Base-by-base conservation (phyloP, 1,140 invertebrate species). In the Zaprionus gabonicus region DNA sequence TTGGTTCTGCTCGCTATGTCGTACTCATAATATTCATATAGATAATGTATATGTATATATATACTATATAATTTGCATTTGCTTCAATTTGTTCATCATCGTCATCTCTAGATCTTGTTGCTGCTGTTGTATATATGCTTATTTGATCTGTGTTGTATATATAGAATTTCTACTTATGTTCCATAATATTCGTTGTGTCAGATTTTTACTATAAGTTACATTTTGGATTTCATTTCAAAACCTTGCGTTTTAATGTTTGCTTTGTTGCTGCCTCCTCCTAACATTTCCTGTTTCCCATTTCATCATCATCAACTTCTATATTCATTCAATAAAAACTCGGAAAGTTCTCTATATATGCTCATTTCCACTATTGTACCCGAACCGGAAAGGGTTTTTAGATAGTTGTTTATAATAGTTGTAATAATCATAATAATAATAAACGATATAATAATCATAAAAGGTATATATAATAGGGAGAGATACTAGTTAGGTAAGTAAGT, bases 161-260 rank as follows among this genome's bases (percentile, higher is more conserved):
- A 86, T 91, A 91, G 86, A 91, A 92, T 92, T 92, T 92, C 91
- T 92, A 92, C 91, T 92, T 92, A 92, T 92, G 91, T 92, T 92
- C 91, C 91, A 92, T 92, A 92, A 92, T 92, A 92, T 92, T 92
- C 91, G 91, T 92, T 92, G 91, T 92, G 91, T 92, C 88, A 84
- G 91, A 91, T 92, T 92, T 91, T 92, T 92, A 92, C 91, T 92
- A 91, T 92, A 88, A 92, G 84, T 90, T 90, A 86, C 81, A 75
- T 91, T 91, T 92, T 91, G 84, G 77, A 90, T 85, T 90, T 85
- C 68, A 68, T 76, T 78, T 83, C 90, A 78, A 85, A 88, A 88
- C 85, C 85, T 84, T 90, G 90, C 73, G 72, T 86, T 85, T 80
- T 71, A 65, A 46, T 23, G 23, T 15, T 65, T 69, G 6, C 70